Base-by-base conservation (phyloP, 2,888 invertebrate genomes). In the Brassicogethes aeneus region DNA sequence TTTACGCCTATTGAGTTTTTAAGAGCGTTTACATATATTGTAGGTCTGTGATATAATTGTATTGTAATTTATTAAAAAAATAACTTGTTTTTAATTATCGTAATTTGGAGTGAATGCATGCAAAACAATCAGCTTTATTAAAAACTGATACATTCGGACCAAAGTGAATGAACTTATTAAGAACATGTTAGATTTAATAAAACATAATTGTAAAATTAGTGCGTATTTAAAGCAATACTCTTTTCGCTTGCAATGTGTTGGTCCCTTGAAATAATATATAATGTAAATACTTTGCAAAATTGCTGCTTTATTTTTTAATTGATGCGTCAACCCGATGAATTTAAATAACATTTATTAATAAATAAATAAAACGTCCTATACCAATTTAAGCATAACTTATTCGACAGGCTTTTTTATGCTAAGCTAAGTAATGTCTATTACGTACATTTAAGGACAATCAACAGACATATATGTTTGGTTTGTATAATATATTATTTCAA, bases 21-120 rank as follows among this genome's bases (percentile, higher is more conserved):
- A 37, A 44, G 36, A 44, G 40, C 42, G 52, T 57, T 50, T 60
- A 58, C 62, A 62, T n/a, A n/a, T 65, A 64, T 64, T 65, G 69
- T 69, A 69, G 69, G 62, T 64, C 69, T 69, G 69, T 69, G 69
- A 69, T 69, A 69, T 68, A 64, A 59, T 63, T 67, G 66, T 68
- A 62, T 61, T 60, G 62, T 60, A 59, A 60, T 60, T 58, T 59
- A 51, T 49, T 53, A 45, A 51, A 57, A 53, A 50, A 52, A 50
- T 51, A 46, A 53, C 54, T 51, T 59, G 61, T 55, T 59, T 58
- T 61, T 60, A 59, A 51, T 54, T 55, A 48, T 56, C 52, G 52
- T 48, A 46, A 39, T 46, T 52, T 47, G 47, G 50, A 51, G 46
- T 53, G 50, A 51, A 54, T 55, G 51, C 52, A 55, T 55, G 56